Evolutionary conservation across 2,797 vertebrate genomes (phyloP).

Genomic region (Delichon dasypus): DNA sequence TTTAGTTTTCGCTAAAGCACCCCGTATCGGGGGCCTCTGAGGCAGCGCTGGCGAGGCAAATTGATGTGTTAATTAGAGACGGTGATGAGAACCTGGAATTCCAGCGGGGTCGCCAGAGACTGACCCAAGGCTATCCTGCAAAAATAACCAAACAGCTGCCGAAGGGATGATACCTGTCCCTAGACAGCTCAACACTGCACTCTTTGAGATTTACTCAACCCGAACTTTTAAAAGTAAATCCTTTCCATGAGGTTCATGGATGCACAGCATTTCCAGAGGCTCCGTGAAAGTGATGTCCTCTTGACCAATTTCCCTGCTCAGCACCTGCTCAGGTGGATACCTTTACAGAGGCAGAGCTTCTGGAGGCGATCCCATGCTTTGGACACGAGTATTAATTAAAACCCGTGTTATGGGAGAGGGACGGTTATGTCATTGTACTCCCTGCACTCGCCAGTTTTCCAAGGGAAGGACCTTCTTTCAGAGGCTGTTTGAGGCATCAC

Average conservation of each 20-base stretch:
- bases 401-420: neutral
- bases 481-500: neutral
- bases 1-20: rapidly evolving
- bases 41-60: neutral
- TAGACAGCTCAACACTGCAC: rapidly evolving
- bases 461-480: neutral
- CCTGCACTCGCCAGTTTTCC: neutral
- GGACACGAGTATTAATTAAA: rapidly evolving
- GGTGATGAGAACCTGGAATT: neutral
- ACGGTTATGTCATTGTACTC: too few species aligned
- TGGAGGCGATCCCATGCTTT: neutral
- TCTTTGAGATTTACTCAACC: neutral
- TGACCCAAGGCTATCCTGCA: neutral
- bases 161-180: too few species aligned
- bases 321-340: neutral
- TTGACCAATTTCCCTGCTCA: rapidly evolving
- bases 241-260: rapidly evolving
- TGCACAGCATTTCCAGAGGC: neutral
- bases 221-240: neutral
- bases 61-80: neutral
- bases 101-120: rapidly evolving
- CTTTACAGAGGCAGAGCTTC: neutral
- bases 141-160: neutral
- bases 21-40: rapidly evolving
- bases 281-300: rapidly evolving